Percentiles rank a stretch among this genome's conserved stretches.
These are phyloP conservation scores for Athetis lepigone DNA, from an alignment of 2,888 invertebrate species.

Conservation along the genomic window DNA sequence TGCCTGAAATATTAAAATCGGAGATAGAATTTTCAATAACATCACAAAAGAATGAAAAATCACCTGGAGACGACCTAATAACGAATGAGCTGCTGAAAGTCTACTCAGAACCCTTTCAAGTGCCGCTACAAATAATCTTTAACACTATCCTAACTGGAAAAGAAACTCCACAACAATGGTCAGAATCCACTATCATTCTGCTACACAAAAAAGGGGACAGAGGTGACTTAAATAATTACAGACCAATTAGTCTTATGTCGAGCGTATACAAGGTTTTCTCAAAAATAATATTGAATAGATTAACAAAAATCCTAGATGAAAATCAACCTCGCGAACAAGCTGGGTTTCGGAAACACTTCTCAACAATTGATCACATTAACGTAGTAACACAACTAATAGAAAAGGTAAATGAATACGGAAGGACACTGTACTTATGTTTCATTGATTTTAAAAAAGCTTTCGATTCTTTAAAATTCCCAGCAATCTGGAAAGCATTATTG, in stretches of 20 bases:
- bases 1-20: neutral
- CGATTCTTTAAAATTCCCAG: neutral
- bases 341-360: constrained; percentile 1
- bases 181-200: neutral
- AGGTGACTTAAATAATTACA: neutral
- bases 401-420: neutral
- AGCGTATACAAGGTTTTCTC: no score
- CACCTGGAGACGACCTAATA: neutral
- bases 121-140: neutral
- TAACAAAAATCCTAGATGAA: neutral
- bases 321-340: neutral
- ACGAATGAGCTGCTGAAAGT: constrained; percentile 1
- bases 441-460: constrained; percentile 7
- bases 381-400: constrained; percentile 5
- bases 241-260: constrained; percentile 4
- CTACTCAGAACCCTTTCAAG: neutral
- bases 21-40: neutral
- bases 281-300: neutral
- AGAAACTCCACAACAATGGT: neutral
- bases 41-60: constrained; percentile 1
- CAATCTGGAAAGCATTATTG: neutral
- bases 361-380: constrained; percentile 4
- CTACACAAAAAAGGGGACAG: neutral
- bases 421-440: neutral
- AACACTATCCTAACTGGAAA: neutral